phyloP scores from a whole-genome alignment of 2,797 vertebrate species.

The Cheirogaleus major region DNA sequence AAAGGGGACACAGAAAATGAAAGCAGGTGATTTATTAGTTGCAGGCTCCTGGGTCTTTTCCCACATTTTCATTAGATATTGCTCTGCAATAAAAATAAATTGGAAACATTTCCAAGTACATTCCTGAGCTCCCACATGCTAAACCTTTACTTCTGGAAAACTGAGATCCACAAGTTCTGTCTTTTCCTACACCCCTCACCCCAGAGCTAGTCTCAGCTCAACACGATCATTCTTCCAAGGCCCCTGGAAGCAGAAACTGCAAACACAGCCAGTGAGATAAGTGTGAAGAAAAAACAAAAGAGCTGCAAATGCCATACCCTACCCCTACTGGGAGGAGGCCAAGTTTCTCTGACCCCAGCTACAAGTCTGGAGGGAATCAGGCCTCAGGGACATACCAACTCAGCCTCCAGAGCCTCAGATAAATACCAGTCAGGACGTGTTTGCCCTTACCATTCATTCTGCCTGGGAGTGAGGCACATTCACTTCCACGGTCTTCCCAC shows the following conservation, averaged over 20 bases:
- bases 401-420: background rate
- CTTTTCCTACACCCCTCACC: background rate
- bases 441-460: background rate
- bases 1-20: background rate
- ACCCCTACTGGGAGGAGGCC: background rate
- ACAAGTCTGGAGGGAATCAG: background rate
- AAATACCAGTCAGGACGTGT: fast-evolving
- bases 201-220: background rate
- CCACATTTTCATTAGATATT: conserved; percentile 11
- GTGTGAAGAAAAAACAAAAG: conserved; percentile 44
- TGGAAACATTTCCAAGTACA: conserved; percentile 53
- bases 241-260: background rate
- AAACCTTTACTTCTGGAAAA: background rate
- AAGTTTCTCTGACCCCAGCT: background rate
- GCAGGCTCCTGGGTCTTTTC: background rate
- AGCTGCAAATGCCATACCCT: background rate
- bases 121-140: background rate
- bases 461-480: background rate
- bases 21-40: background rate
- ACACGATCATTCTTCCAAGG: background rate
- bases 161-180: background rate
- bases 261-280: conserved; percentile 44
- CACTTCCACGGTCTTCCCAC: background rate
- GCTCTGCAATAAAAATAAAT: conserved; percentile 60
- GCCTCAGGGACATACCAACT: background rate